Evolutionary conservation across 2,113 vertebrate species (phyloP).

Genomic region (Odocoileus hemionus): DNA sequence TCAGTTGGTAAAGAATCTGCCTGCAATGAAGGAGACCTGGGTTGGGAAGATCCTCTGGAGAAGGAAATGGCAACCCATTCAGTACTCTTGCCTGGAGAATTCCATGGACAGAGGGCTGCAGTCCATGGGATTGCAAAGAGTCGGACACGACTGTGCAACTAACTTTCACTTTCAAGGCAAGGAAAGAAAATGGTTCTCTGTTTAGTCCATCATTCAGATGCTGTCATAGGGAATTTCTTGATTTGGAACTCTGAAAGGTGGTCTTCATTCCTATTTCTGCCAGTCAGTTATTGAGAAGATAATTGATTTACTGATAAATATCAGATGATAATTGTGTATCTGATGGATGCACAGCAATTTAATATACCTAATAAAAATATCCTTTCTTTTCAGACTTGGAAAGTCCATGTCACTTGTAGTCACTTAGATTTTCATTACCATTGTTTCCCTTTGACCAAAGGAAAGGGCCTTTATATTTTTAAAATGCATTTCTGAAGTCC

Average conservation of each 20-base stretch:
- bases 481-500: neutral
- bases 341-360: neutral
- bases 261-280: neutral
- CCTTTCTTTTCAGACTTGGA: neutral
- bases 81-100: neutral
- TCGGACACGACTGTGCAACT: fast-evolving
- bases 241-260: neutral
- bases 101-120: neutral
- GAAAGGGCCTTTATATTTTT: neutral
- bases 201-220: neutral
- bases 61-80: neutral
- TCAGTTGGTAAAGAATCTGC: neutral
- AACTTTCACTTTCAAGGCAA: neutral
- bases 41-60: neutral
- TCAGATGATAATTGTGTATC: neutral
- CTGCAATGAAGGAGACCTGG: neutral
- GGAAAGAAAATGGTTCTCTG: neutral
- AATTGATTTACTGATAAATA: neutral
- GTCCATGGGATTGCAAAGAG: neutral
- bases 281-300: neutral
- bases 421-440: neutral
- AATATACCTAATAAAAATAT: neutral
- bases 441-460: neutral
- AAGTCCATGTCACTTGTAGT: neutral
- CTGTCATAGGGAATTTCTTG: neutral